phyloP scores from a whole-genome alignment of 2,888 invertebrate species.

The Volucella inflata region DNA sequence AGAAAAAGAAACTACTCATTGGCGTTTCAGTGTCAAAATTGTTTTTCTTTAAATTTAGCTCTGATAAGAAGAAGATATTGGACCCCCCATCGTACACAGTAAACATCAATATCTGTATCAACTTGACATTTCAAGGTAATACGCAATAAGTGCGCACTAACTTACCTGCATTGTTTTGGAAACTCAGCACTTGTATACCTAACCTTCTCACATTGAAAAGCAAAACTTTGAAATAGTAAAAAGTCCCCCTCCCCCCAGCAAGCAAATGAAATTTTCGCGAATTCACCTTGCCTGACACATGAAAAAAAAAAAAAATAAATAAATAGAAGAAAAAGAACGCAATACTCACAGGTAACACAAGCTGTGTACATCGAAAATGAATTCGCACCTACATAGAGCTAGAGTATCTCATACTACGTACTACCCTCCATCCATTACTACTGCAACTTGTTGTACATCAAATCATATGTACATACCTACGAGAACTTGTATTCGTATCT shows the following conservation, averaged over 20 bases:
- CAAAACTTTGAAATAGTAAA: slow-evolving; percentile 18
- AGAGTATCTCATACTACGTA: no score
- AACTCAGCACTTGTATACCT: neutral
- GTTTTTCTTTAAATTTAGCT: no score
- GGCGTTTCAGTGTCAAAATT: neutral
- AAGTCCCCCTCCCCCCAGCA: neutral
- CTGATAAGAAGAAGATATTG: neutral
- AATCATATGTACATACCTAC: slow-evolving; percentile 3
- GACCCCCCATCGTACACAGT: slow-evolving; percentile 3
- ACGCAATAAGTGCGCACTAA: slow-evolving; percentile 46
- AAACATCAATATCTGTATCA: slow-evolving; percentile 22
- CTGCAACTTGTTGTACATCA: slow-evolving; percentile 30
- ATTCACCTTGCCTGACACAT: slow-evolving; percentile 4
- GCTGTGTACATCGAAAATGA: no score
- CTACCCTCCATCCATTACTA: no score
- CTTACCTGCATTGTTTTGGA: slow-evolving; percentile 12
- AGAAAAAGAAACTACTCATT: neutral
- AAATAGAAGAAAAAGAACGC: neutral
- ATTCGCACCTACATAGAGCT: no score
- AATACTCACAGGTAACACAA: neutral
- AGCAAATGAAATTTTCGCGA: neutral
- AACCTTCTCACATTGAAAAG: slow-evolving; percentile 15
- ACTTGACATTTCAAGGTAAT: neutral
- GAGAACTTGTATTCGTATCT: neutral
- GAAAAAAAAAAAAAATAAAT: neutral